Conservation (phyloP, 2,888 invertebrate species). For the Rapana venosa region DNA sequence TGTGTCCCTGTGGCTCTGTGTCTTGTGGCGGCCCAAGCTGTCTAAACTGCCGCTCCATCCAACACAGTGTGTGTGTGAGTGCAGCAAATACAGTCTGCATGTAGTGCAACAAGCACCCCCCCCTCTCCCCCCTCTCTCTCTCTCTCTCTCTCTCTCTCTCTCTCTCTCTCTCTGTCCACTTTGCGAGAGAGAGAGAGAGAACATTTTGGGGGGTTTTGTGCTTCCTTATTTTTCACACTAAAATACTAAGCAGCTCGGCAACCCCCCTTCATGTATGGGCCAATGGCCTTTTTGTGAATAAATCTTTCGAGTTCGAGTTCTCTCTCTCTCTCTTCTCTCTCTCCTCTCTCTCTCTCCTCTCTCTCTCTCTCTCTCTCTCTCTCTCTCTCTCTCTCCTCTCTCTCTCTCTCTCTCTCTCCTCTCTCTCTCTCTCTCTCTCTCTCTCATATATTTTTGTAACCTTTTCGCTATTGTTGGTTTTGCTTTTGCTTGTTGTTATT, state of each 20-base stretch:
- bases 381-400: not conserved
- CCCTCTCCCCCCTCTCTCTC: not conserved
- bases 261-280: too few species aligned
- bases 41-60: too few species aligned
- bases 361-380: not conserved
- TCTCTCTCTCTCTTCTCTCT: not conserved
- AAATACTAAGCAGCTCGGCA: too few species aligned
- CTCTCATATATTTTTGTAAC: not conserved
- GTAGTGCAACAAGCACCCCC: not conserved
- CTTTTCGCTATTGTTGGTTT: too few species aligned
- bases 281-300: too few species aligned
- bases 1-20: not conserved
- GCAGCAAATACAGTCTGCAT: not conserved
- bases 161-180: not conserved
- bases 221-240: too few species aligned
- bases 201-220: too few species aligned
- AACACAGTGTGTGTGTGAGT: not conserved
- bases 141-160: not conserved
- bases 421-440: not conserved
- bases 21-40: too few species aligned
- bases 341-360: not conserved
- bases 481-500: too few species aligned
- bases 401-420: conserved; percentile 1
- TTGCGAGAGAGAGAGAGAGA: too few species aligned
- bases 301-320: not conserved